These are phyloP conservation scores for Glareola pratincola DNA, from an alignment of 2,113 vertebrate genomes.

Conservation along the genomic window DNA sequence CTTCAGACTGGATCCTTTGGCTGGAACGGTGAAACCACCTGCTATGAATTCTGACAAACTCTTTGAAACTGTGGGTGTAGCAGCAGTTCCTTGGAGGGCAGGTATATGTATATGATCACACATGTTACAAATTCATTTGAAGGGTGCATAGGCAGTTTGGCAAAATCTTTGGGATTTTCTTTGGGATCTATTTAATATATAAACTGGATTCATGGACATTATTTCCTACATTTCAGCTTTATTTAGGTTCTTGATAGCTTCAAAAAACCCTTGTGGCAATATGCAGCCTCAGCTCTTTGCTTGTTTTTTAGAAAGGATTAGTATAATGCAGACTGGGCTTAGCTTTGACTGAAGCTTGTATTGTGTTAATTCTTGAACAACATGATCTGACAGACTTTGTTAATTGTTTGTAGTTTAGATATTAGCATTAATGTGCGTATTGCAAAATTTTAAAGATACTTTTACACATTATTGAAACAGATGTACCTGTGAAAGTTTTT, in stretches of 20 bases:
- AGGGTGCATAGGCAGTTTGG: background rate
- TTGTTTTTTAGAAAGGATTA: background rate
- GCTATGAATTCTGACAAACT: slow-evolving; percentile 77
- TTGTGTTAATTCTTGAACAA: background rate
- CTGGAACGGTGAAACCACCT: slow-evolving; percentile 70
- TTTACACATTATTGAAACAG: slow-evolving; percentile 69
- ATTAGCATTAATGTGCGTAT: background rate
- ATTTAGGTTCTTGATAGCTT: background rate
- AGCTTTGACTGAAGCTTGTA: background rate
- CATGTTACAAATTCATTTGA: background rate
- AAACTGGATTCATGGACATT: background rate
- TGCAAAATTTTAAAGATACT: background rate
- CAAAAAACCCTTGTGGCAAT: background rate
- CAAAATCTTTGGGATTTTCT: background rate
- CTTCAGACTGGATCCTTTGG: slow-evolving; percentile 84
- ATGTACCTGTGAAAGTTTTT: slow-evolving; percentile 85
- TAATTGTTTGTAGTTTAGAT: background rate
- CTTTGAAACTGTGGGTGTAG: slow-evolving; percentile 83
- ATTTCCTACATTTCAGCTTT: background rate
- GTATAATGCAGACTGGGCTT: background rate
- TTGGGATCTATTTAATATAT: background rate
- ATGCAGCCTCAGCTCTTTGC: background rate
- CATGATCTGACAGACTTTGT: background rate
- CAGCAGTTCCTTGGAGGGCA: slow-evolving; percentile 79
- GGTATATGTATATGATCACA: slow-evolving; percentile 46